These are phyloP conservation scores for Scaptomyza polygonia DNA, from an alignment of 2,888 invertebrate genomes.

Conservation along the genomic window DNA sequence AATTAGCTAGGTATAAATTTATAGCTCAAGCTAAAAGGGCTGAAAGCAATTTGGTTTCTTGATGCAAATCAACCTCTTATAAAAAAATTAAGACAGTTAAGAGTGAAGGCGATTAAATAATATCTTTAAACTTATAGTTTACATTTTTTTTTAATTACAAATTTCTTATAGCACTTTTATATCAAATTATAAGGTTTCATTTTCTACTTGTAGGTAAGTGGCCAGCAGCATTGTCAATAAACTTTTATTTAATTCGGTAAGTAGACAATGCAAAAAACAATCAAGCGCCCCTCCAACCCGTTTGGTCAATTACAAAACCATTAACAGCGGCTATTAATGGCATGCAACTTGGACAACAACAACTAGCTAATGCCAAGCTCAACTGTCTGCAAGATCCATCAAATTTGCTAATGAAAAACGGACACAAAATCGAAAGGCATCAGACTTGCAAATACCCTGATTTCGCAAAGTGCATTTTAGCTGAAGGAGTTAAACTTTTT, in stretches of 20 bases:
- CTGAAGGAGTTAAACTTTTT: too few relatives aligned
- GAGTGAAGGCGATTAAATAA: too few relatives aligned
- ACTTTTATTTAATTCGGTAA: constrained; percentile 50
- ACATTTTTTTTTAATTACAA: neutral
- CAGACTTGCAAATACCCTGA: neutral
- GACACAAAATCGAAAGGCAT: neutral
- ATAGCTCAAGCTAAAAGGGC: too few relatives aligned
- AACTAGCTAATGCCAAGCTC: constrained; percentile 29
- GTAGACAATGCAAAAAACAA: constrained; percentile 43
- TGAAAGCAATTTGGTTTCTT: too few relatives aligned
- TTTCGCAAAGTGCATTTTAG: neutral
- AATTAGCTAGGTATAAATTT: too few relatives aligned
- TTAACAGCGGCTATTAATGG: constrained; percentile 51
- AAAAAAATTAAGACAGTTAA: too few relatives aligned
- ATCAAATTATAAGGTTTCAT: neutral
- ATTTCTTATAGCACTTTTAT: neutral
- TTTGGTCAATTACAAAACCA: constrained; percentile 52
- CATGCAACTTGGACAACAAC: constrained; percentile 56
- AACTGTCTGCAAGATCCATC: constrained; percentile 58
- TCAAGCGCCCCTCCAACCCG: neutral
- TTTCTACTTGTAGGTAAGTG: constrained; percentile 52
- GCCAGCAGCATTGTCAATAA: constrained; percentile 22
- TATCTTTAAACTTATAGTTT: too few relatives aligned
- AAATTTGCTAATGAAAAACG: constrained; percentile 52
- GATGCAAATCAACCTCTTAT: too few relatives aligned